These are phyloP conservation scores for Mellilla xanthometata DNA, from an alignment of 2,888 invertebrate genomes.

Conservation along the genomic window DNA sequence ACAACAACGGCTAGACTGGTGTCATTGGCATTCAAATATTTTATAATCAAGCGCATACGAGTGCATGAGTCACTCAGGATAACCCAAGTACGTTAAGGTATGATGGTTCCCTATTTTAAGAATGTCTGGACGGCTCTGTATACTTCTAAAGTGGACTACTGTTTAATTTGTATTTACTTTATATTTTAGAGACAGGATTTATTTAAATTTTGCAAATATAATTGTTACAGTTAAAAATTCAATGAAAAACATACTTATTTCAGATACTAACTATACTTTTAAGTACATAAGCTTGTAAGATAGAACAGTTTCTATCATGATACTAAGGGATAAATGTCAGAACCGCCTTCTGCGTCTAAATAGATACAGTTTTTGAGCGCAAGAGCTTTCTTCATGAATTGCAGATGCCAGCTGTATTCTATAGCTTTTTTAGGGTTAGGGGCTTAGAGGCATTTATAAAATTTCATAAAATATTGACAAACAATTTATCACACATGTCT, in stretches of 20 bases:
- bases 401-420: slow-evolving; percentile 62
- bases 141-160: slow-evolving; percentile 42
- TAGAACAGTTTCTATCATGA: slow-evolving; percentile 35
- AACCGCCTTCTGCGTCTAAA: slow-evolving; percentile 47
- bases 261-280: too few relatives aligned
- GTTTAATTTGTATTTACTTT: not conserved
- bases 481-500: too few relatives aligned
- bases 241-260: too few relatives aligned
- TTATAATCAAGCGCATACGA: slow-evolving; percentile 35
- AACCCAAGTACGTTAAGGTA: too few relatives aligned
- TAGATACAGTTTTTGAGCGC: slow-evolving; percentile 45
- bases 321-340: slow-evolving; percentile 48
- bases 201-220: too few relatives aligned
- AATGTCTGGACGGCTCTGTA: slow-evolving; percentile 52
- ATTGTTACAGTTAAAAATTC: too few relatives aligned
- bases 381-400: slow-evolving; percentile 59
- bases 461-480: slow-evolving; percentile 52
- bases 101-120: slow-evolving; percentile 63
- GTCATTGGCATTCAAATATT: slow-evolving; percentile 27
- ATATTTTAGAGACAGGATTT: too few relatives aligned
- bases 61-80: slow-evolving; percentile 57
- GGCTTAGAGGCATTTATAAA: too few relatives aligned
- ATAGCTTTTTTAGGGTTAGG: slow-evolving; percentile 58
- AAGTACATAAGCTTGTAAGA: slow-evolving; percentile 19
- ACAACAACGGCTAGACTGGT: slow-evolving; percentile 12